A percentile compares a stretch with the other conserved stretches of the same genome.
phyloP scores from a whole-genome alignment of 2,113 vertebrate genomes.

The Oenanthe melanoleuca region DNA sequence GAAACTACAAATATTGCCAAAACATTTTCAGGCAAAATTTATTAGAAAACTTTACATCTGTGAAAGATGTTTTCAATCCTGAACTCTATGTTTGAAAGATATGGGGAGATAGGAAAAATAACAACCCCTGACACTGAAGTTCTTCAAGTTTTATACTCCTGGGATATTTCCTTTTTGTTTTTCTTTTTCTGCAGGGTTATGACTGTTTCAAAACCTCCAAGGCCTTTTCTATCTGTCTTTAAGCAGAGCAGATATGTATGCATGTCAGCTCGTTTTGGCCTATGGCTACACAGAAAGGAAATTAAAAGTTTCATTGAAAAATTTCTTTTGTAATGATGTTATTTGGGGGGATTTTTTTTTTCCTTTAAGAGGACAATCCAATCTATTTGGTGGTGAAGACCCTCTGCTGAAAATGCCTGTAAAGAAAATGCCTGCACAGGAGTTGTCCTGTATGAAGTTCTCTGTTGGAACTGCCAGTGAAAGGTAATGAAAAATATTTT shows the following conservation, averaged over 20 bases:
- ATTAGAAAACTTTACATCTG: neutral
- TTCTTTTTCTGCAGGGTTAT: neutral
- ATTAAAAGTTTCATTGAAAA: conserved; percentile 6
- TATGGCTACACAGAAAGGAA: neutral
- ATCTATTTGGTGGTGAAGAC: neutral
- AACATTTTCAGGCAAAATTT: neutral
- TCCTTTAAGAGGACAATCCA: neutral
- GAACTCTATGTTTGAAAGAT: neutral
- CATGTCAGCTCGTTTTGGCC: neutral
- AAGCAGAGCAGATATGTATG: neutral
- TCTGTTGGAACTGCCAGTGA: neutral
- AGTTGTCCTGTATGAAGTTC: neutral
- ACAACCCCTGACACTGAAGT: neutral
- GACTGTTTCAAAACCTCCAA: neutral
- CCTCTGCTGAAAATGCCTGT: neutral
- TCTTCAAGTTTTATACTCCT: neutral
- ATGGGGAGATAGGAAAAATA: neutral
- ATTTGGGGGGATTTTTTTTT: neutral
- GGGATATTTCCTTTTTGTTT: neutral
- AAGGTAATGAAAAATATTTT: neutral
- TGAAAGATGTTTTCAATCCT: neutral
- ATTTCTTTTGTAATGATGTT: neutral
- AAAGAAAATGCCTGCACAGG: neutral
- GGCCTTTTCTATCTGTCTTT: neutral
- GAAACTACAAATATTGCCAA: neutral